These are phyloP conservation scores for Drosophila longiperda DNA, from an alignment of 2,888 invertebrate genomes.

Conservation along the genomic window DNA sequence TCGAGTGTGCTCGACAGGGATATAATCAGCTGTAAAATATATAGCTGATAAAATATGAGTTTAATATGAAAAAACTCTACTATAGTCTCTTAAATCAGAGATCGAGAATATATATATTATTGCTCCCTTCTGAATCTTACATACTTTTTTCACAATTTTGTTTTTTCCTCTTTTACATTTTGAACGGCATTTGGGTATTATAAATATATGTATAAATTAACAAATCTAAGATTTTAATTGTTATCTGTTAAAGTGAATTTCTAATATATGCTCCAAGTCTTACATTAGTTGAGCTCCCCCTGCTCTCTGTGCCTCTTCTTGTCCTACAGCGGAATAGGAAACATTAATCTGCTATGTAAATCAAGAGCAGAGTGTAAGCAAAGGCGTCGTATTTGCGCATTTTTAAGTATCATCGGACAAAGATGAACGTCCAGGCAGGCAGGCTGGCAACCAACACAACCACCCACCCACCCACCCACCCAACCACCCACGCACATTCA, in stretches of 20 bases:
- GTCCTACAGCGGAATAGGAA: slow-evolving; percentile 7
- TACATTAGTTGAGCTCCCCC: slow-evolving; percentile 8
- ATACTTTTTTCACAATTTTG: neutral
- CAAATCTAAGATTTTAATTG: neutral
- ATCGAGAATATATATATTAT: neutral
- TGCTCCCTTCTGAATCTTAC: neutral
- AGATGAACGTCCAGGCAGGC: slow-evolving; percentile 33
- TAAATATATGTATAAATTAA: neutral
- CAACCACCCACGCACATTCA: neutral
- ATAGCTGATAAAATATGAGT: neutral
- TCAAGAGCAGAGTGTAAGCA: slow-evolving; percentile 59
- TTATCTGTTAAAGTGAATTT: neutral
- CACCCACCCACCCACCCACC: neutral
- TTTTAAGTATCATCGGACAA: slow-evolving; percentile 60
- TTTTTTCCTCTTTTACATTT: neutral
- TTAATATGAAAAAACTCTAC: neutral
- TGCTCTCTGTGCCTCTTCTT: neutral
- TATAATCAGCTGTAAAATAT: neutral
- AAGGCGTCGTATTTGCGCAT: slow-evolving; percentile 66
- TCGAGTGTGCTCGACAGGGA: neutral
- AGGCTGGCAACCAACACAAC: neutral
- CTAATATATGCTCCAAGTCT: neutral
- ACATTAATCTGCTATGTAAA: slow-evolving; percentile 76
- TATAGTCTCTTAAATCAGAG: neutral
- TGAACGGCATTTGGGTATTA: neutral